These are phyloP conservation scores for Lepisosteus oculatus DNA, from an alignment of 2,113 vertebrate species.

Conservation along the genomic window DNA sequence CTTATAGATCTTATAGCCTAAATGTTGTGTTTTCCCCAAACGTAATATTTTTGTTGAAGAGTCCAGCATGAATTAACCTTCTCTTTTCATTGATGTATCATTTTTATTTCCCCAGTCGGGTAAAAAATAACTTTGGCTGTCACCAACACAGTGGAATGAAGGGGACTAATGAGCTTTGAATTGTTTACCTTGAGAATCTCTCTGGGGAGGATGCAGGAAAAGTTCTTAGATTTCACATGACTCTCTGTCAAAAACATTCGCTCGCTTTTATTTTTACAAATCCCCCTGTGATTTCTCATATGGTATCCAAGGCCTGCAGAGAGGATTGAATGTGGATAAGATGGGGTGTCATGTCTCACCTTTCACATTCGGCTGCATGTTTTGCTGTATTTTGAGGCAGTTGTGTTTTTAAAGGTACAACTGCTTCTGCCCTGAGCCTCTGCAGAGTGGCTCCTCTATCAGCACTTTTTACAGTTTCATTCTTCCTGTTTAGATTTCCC, in stretches of 20 bases:
- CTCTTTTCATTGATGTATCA: too few relatives aligned
- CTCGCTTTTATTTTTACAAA: too few relatives aligned
- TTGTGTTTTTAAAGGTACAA: not conserved
- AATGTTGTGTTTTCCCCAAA: too few relatives aligned
- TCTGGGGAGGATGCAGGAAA: not conserved
- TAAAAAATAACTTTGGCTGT: conserved; percentile 1
- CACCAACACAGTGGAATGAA: not conserved
- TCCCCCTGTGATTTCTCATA: not conserved
- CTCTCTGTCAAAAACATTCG: not conserved
- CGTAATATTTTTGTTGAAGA: too few relatives aligned
- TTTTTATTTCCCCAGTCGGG: too few relatives aligned
- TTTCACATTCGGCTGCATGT: too few relatives aligned
- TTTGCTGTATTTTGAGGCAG: too few relatives aligned
- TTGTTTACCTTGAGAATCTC: not conserved
- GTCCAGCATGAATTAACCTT: too few relatives aligned
- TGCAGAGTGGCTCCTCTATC: not conserved
- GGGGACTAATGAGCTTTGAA: conserved; percentile 2
- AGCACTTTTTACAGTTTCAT: not conserved
- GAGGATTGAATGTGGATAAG: not conserved
- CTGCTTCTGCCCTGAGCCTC: not conserved
- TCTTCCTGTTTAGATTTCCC: conserved; percentile 17
- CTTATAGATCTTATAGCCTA: too few relatives aligned
- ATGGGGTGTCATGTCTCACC: not conserved
- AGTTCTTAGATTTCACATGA: conserved; percentile 1
- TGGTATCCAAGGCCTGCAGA: not conserved